A percentile compares a stretch with the other conserved stretches of the same genome.
Evolutionary conservation across 1,140 invertebrate species (phyloP).

Genomic region (Bradysia coprophila): DNA sequence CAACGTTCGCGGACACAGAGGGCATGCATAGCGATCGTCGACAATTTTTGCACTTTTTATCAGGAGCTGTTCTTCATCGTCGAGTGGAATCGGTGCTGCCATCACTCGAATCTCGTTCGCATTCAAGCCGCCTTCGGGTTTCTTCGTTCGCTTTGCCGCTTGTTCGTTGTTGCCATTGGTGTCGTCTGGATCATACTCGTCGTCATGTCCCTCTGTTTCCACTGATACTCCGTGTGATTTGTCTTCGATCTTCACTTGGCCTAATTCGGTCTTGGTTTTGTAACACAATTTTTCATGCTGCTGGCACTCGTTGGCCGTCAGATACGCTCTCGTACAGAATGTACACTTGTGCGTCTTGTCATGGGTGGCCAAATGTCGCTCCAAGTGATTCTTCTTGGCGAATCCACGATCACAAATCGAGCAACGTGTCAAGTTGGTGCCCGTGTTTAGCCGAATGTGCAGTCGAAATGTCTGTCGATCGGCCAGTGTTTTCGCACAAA

Average conservation of each 20-base stretch:
- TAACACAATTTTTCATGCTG: background rate
- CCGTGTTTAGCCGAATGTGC: background rate
- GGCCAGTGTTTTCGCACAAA: background rate
- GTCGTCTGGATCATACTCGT: background rate
- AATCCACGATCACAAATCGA: background rate
- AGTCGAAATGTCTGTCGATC: background rate
- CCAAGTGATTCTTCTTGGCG: background rate
- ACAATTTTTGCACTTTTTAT: background rate
- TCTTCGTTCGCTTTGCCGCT: background rate
- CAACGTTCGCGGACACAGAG: background rate
- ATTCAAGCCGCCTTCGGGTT: too few species aligned
- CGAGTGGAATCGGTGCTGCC: too few species aligned
- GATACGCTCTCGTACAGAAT: background rate
- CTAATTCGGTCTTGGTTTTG: background rate
- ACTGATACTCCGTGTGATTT: background rate
- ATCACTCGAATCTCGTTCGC: too few species aligned
- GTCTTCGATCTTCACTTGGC: background rate
- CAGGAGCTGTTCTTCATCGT: background rate
- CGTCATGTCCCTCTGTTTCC: background rate
- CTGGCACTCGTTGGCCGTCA: background rate
- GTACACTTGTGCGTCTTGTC: background rate
- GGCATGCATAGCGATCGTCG: background rate
- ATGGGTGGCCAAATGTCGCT: background rate
- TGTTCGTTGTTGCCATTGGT: background rate
- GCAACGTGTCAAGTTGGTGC: background rate